Conservation (phyloP, 2,797 vertebrate species). For the Chiroxiphia lanceolata region DNA sequence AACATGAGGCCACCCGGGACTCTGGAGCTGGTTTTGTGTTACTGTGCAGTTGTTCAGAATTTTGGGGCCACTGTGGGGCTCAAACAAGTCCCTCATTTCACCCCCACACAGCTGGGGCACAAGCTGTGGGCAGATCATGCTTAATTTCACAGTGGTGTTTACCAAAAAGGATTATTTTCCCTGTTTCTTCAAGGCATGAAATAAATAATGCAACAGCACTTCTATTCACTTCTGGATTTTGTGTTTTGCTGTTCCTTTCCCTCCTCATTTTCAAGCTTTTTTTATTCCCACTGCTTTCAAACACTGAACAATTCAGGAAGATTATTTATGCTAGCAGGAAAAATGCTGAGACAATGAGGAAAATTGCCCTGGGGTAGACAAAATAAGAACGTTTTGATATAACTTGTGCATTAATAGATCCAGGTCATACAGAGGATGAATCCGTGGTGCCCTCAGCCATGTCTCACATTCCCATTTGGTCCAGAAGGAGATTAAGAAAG, state of each 20-base stretch:
- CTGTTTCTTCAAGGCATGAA: neutral
- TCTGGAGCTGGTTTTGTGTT: neutral
- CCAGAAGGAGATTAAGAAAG: neutral
- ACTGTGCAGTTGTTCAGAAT: neutral
- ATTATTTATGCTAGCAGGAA: neutral
- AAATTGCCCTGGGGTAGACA: neutral
- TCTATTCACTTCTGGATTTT: neutral
- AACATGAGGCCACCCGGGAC: accelerated
- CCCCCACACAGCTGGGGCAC: neutral
- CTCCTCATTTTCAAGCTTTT: neutral
- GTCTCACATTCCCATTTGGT: neutral
- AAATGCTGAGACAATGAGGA: neutral
- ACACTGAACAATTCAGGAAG: neutral
- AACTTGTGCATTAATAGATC: neutral
- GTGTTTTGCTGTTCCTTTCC: neutral
- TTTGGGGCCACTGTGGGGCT: neutral
- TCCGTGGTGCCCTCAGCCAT: neutral
- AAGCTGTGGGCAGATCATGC: neutral
- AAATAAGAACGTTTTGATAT: neutral
- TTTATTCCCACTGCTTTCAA: neutral
- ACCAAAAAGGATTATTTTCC: neutral
- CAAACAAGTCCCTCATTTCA: neutral
- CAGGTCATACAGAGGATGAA: neutral
- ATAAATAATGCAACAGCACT: neutral
- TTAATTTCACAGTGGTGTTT: neutral